A percentile compares a stretch with the other conserved stretches of the same genome.
Conservation (phyloP, 1,140 invertebrate genomes). For the Macrobrachium rosenbergii region DNA sequence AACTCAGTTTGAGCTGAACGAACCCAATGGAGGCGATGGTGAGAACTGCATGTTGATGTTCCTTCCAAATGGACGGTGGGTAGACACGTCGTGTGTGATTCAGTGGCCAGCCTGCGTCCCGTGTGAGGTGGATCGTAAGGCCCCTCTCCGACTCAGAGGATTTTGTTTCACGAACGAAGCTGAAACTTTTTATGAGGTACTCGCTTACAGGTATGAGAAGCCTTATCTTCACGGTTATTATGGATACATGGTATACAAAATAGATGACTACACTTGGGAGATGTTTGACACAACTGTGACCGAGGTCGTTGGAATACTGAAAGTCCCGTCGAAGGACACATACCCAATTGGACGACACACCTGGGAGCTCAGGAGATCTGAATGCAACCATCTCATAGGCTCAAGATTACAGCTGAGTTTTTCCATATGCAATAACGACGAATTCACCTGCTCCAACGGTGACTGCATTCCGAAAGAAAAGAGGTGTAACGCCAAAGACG, state of each 20-base stretch:
- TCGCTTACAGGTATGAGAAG: constrained; percentile 51
- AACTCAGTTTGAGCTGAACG: constrained; percentile 54
- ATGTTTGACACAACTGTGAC: constrained; percentile 46
- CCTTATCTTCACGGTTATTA: constrained; percentile 60
- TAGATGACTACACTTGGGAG: constrained; percentile 46
- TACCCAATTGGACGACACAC: constrained; percentile 53
- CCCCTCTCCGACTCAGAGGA: constrained; percentile 45
- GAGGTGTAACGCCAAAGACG: constrained; percentile 59
- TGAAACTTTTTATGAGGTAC: constrained; percentile 52
- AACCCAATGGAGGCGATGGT: constrained; percentile 47
- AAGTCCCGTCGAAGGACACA: constrained; percentile 48
- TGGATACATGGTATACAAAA: constrained; percentile 53
- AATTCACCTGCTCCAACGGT: constrained; percentile 64
- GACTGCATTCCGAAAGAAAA: constrained; percentile 53
- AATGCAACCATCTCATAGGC: constrained; percentile 49
- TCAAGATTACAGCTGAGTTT: constrained; percentile 48
- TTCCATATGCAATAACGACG: constrained; percentile 54
- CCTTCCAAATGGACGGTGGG: constrained; percentile 53
- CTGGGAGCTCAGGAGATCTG: constrained; percentile 42
- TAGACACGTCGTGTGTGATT: constrained; percentile 58
- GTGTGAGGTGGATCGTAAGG: constrained; percentile 38
- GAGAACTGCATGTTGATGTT: constrained; percentile 62
- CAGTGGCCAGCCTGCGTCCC: constrained; percentile 54
- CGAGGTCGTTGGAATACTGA: constrained; percentile 36
- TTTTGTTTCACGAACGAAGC: constrained; percentile 56